A percentile compares a stretch with the other conserved stretches of the same genome.
Evolutionary conservation across 53 echinoderm and acorn worm species (phyloP).

Genomic region (Pentamera pediparva): DNA sequence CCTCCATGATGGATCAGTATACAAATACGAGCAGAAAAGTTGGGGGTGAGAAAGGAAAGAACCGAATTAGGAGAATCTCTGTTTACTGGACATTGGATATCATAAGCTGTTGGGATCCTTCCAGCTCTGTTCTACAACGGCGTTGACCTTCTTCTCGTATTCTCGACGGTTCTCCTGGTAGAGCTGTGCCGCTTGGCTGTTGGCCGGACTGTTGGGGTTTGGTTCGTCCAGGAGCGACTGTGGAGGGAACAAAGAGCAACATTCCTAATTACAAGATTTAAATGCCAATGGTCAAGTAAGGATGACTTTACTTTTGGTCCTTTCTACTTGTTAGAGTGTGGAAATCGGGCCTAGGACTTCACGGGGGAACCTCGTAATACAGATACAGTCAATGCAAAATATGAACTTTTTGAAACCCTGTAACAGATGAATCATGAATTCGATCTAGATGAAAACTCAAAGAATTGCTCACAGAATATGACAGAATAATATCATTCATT

Average conservation of each 20-base stretch:
- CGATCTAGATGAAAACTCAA: no score
- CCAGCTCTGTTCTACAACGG: constrained; percentile 95
- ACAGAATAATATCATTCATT: no score
- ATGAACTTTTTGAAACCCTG: no score
- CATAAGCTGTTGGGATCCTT: constrained; percentile 33
- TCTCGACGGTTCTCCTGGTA: constrained; percentile 98
- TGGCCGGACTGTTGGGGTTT: constrained; percentile 99
- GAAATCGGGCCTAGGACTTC: neutral
- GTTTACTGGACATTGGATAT: constrained; percentile 32
- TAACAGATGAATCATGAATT: no score
- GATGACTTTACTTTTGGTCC: no score
- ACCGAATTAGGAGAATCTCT: no score
- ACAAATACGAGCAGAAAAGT: constrained; percentile 31
- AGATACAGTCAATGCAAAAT: no score
- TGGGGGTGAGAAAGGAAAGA: neutral
- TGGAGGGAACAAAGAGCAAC: neutral
- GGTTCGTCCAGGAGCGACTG: constrained; percentile 98
- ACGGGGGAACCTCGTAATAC: neutral
- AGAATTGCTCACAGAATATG: no score
- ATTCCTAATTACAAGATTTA: neutral
- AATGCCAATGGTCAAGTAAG: neutral
- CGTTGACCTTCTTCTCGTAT: constrained; percentile 93
- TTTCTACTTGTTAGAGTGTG: no score
- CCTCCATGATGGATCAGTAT: constrained; percentile 27
- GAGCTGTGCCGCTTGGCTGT: constrained; percentile 98